Evolutionary conservation across 2,888 invertebrate genomes (phyloP).

Genomic region (Drosophila greeni): DNA sequence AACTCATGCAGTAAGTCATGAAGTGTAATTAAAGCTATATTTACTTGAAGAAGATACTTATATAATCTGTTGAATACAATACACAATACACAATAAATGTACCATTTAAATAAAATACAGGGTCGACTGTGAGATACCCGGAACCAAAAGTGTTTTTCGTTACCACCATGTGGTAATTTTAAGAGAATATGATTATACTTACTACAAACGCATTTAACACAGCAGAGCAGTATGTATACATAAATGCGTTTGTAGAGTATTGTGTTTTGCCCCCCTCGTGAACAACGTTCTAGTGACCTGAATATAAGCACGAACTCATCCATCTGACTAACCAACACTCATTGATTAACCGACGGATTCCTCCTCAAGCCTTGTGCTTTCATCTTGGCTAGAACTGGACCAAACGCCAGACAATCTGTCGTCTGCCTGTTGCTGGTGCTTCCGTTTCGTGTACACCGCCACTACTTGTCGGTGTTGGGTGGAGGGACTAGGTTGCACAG

Average conservation of each 20-base stretch:
- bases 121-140: too few species aligned
- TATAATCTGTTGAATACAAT: too few species aligned
- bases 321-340: not conserved
- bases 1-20: too few species aligned
- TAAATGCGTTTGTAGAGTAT: too few species aligned
- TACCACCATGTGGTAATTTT: too few species aligned
- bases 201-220: too few species aligned
- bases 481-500: constrained; percentile 11
- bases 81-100: too few species aligned
- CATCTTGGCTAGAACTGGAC: not conserved
- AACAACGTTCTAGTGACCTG: not conserved
- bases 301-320: not conserved
- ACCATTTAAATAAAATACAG: too few species aligned
- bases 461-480: constrained; percentile 3
- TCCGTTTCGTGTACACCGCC: not conserved
- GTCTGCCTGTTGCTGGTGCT: constrained; percentile 12
- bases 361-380: not conserved
- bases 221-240: not conserved
- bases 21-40: too few species aligned
- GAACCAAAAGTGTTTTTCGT: too few species aligned
- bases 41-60: too few species aligned
- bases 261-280: too few species aligned
- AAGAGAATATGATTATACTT: not conserved
- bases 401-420: not conserved
- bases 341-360: not conserved